Conservation (phyloP, 2,797 vertebrate genomes). For the Babyrousa celebensis region DNA sequence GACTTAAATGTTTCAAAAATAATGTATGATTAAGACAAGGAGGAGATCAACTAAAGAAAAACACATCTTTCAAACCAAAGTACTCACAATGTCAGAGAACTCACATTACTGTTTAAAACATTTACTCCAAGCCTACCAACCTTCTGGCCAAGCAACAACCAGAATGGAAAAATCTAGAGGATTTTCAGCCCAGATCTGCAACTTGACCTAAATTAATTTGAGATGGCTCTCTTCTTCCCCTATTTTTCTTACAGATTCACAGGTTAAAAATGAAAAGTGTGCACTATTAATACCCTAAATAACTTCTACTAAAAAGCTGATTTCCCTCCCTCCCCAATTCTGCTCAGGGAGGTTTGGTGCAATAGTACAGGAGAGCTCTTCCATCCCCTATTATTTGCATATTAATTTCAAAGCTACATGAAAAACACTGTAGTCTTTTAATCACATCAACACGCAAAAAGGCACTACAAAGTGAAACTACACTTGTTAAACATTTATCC, state of each 20-base stretch:
- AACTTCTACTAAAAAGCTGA: constrained; percentile 13
- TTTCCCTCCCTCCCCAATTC: neutral
- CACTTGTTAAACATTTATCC: constrained; percentile 56
- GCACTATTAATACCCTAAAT: neutral
- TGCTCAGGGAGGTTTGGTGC: neutral
- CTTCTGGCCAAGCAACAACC: neutral
- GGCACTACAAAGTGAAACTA: constrained; percentile 81
- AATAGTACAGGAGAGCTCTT: neutral
- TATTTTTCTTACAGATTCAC: neutral
- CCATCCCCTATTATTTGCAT: constrained; percentile 62
- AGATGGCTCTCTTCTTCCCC: neutral
- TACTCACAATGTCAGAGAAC: neutral
- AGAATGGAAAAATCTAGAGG: constrained; percentile 23
- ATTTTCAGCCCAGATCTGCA: neutral
- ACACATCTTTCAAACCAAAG: constrained; percentile 9
- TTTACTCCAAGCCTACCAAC: neutral
- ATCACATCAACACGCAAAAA: constrained; percentile 79
- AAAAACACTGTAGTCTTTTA: constrained; percentile 73
- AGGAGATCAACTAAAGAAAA: constrained; percentile 39
- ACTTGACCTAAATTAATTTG: neutral
- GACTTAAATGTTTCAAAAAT: constrained; percentile 40
- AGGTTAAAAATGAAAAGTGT: constrained; percentile 60
- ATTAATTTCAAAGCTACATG: constrained; percentile 77
- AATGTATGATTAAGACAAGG: neutral
- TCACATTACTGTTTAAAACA: neutral